Evolutionary conservation across 1,140 invertebrate genomes (phyloP), one percentile per base, ranked within the genome.

Genomic region (Meloidogyne floridensis): DNA sequence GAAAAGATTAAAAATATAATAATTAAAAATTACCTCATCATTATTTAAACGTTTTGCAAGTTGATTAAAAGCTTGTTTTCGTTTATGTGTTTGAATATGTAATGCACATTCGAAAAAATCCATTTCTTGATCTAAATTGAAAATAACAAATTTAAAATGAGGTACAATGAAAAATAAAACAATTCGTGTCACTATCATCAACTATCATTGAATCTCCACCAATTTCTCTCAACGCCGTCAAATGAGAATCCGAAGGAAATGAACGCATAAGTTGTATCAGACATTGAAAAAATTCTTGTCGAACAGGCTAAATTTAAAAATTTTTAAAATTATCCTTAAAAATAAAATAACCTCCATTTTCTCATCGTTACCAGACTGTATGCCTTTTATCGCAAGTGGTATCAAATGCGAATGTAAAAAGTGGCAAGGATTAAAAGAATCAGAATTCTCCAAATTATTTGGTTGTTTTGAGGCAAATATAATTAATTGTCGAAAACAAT

Each of bases 51-150:
- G 80, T n/a, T 74, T 75, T 18, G 77, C 59, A 59, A 88, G 54
- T 9, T 75, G 54, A 32, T 79, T 69, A 42, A 89, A 86, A 10
- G 88, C 87, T 13, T 80, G 76, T 65, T 87, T 84, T 3, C 87
- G 81, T 15, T 87, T 86, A 77, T 90, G 88, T 11, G 72, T 89
- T 90, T 93, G 92, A 74, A 93, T 92, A 91, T 98, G 96, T 56
- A 93, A 92, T 84, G 96, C 94, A 87, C 97, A 98, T 85, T 96
- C 94, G 88, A 96, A 98, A 91, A 98, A 96, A 90, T 98, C 95
- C 0, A 94, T 93, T 90, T 98, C 96, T 0, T 92, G 90, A 89
- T 98, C 95, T 56, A 91, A 91, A 86, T 93, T n/a, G n/a, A n/a
- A n/a, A n/a, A n/a, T n/a, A n/a, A n/a, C n/a, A n/a, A n/a, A n/a